phyloP scores from a whole-genome alignment of 2,888 invertebrate species.

The Apamea crenata region DNA sequence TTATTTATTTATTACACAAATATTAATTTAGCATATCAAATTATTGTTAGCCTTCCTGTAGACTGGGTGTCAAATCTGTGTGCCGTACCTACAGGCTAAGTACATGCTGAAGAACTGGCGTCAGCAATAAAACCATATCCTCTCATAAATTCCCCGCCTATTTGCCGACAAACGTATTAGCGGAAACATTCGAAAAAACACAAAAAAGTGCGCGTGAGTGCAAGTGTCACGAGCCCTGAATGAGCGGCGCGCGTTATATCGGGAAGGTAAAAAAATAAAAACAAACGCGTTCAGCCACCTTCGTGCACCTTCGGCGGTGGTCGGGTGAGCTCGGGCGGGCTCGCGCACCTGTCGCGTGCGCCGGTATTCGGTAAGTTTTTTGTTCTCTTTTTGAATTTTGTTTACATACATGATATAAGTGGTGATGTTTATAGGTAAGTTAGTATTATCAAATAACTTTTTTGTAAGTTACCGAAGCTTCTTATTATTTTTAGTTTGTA shows the following conservation, averaged over 20 bases:
- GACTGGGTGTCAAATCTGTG: constrained; percentile 4
- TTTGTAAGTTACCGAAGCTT: background rate
- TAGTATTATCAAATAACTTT: constrained; percentile 8
- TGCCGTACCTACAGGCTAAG: background rate
- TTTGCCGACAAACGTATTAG: constrained; percentile 68
- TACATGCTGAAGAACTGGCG: constrained; percentile 15
- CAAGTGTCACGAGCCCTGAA: constrained; percentile 76
- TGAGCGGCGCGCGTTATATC: constrained; percentile 80
- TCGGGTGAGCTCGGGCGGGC: constrained; percentile 55
- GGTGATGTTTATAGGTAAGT: background rate
- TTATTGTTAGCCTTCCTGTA: background rate
- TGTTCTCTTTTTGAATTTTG: constrained; percentile 45
- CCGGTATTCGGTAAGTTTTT: constrained; percentile 61
- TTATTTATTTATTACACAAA: too few relatives aligned
- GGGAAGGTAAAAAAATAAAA: constrained; percentile 74
- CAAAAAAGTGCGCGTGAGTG: constrained; percentile 65
- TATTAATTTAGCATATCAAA: background rate
- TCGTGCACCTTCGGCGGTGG: constrained; percentile 65
- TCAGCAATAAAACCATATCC: constrained; percentile 39
- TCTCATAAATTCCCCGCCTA: constrained; percentile 64
- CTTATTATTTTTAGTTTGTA: background rate
- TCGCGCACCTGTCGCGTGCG: constrained; percentile 64
- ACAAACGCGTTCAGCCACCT: constrained; percentile 65
- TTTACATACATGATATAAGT: constrained; percentile 51
- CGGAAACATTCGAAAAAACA: constrained; percentile 60